Base-by-base conservation (phyloP, 2,113 vertebrate genomes). In the Antigone vipio region DNA sequence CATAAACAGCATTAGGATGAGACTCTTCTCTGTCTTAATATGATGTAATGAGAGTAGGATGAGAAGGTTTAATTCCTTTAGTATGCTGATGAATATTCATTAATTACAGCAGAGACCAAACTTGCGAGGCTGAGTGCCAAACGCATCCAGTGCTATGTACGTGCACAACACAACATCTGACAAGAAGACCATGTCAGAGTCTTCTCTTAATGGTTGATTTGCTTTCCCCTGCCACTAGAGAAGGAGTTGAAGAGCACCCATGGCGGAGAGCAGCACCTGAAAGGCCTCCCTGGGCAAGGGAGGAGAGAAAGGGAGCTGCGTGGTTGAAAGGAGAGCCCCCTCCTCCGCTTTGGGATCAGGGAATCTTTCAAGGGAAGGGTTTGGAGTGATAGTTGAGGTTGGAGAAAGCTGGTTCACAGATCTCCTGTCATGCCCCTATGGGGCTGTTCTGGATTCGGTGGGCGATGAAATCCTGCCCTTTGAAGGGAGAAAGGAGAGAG, bases 361-460 rank as follows among this genome's bases (percentile, higher is more conserved):
- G 34, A n/a, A 9, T 20, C n/a, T 67, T 49, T 20, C 34, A 53
- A 56, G n/a, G 24, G 20, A 58, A 71, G 44, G 11, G 9, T 32
- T 66, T 64, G 45, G 15, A 32, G 13, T 49, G 10, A 2, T 63
- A 16, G 6, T 16, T 85, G 52, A 58, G 47, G 14, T 38, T 75
- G 62, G 62, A 82, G 26, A 30, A 30, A 87, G n/a, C 3, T 80
- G 73, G 6, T 63, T 87, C 42, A 67, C 21, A 4, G 19, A 21
- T 38, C 18, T 72, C 35, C 12, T 66, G 18, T 7, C 0, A 6
- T 35, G 18, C 2, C 5, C 5, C 24, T 38, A 3, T 1, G 4
- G 10, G 24, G 22, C 19, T 86, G 23, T n/a, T 79, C 10, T 67
- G 60, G 60, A n/a, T 42, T 30, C 21, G 11, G 4, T n/a, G 45